Percentiles rank a stretch among this genome's conserved stretches.
phyloP scores from a whole-genome alignment of 2,888 invertebrate species.

The Mimumesa dahlbomi region DNA sequence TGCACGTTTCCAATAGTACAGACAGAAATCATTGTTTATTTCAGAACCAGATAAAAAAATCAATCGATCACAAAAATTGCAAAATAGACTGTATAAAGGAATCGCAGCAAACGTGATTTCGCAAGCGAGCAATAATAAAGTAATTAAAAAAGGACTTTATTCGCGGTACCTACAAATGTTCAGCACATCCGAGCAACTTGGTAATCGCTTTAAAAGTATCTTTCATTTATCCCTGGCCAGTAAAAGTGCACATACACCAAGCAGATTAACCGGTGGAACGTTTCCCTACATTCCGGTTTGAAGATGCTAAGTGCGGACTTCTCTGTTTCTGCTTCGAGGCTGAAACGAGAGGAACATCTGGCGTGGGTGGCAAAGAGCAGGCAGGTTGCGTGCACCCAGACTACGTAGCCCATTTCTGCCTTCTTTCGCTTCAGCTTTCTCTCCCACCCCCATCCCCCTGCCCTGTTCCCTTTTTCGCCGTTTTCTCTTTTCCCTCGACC shows the following conservation, averaged over 20 bases:
- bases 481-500: constrained; percentile 40
- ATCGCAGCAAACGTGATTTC: constrained; percentile 9
- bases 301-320: constrained; percentile 43
- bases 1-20: too few species aligned
- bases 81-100: too few species aligned
- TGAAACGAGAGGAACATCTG: constrained; percentile 70
- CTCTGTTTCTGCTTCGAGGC: constrained; percentile 26
- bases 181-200: constrained; percentile 8
- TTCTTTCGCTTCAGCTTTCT: constrained; percentile 43
- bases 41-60: too few species aligned
- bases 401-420: constrained; percentile 36
- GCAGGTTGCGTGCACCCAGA: constrained; percentile 69
- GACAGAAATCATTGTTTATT: too few species aligned
- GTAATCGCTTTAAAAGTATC: constrained; percentile 29
- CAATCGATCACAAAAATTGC: too few species aligned
- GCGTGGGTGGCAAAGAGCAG: constrained; percentile 73
- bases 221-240: constrained; percentile 12
- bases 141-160: constrained; percentile 34
- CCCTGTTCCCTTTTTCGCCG: too few species aligned
- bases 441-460: constrained; percentile 20
- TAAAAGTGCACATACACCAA: background rate
- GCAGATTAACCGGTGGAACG: background rate
- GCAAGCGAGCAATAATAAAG: constrained; percentile 12
- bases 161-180: background rate
- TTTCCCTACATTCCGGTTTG: constrained; percentile 14